Conservation (phyloP, 2,113 vertebrate genomes). For the Pangasianodon gigas region DNA sequence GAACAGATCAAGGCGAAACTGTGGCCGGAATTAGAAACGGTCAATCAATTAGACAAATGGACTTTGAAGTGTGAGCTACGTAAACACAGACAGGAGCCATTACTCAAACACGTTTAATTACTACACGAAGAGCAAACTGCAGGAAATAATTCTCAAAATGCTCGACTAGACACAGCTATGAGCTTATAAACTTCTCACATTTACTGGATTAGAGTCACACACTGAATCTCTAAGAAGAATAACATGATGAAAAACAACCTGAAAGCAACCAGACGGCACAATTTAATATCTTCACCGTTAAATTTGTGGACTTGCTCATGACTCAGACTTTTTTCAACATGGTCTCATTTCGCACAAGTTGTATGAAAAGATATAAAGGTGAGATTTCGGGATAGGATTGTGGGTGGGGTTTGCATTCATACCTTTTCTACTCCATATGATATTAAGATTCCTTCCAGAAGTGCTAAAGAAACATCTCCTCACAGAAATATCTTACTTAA, state of each 20-base stretch:
- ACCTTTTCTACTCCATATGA: background rate
- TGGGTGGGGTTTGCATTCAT: background rate
- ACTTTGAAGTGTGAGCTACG: constrained; percentile 26
- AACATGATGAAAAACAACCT: constrained; percentile 1
- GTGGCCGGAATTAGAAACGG: constrained; percentile 26
- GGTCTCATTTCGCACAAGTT: background rate
- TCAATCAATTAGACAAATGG: constrained; percentile 40
- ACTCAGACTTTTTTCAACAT: background rate
- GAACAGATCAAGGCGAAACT: constrained; percentile 2
- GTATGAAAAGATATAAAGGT: background rate
- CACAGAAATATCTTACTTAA: background rate
- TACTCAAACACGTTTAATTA: constrained; percentile 47
- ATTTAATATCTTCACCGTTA: background rate
- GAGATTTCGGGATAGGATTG: background rate
- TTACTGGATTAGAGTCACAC: background rate
- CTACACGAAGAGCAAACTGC: constrained; percentile 30
- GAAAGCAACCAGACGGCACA: background rate
- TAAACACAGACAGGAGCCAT: constrained; percentile 39
- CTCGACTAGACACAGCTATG: background rate
- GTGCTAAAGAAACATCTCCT: background rate
- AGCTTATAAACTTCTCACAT: background rate
- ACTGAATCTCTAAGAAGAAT: background rate
- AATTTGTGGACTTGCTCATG: background rate
- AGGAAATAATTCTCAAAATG: background rate
- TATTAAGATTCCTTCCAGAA: background rate